Conservation (phyloP, 2,113 vertebrate genomes). For the Phocoena phocoena region DNA sequence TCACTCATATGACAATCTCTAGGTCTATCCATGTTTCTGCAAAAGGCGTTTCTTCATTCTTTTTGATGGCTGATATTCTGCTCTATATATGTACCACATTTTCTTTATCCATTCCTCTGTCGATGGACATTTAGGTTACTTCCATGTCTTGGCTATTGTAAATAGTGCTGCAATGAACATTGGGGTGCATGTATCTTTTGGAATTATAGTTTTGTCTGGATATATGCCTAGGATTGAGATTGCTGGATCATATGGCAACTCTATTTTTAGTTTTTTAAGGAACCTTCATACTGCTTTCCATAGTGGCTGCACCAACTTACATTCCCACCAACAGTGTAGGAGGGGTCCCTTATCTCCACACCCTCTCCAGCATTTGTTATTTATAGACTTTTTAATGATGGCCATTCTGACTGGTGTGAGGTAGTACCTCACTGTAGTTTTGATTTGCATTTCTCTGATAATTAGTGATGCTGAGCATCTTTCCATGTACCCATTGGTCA, state of each 20-base stretch:
- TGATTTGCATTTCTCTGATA: neutral
- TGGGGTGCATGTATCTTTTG: neutral
- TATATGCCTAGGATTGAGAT: neutral
- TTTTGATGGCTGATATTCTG: neutral
- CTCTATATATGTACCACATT: neutral
- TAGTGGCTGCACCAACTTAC: neutral
- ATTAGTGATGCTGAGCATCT: neutral
- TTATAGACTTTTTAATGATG: neutral
- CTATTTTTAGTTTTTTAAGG: neutral
- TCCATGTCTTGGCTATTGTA: neutral
- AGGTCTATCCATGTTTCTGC: neutral
- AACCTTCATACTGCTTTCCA: neutral
- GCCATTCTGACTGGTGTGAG: neutral
- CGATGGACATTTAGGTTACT: neutral
- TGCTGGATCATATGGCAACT: neutral
- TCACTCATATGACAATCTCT: neutral
- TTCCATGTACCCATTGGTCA: neutral
- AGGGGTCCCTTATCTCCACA: neutral
- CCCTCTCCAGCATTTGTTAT: neutral
- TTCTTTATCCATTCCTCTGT: neutral
- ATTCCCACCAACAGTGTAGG: neutral
- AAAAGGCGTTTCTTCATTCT: neutral
- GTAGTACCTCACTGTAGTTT: neutral
- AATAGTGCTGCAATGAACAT: neutral
- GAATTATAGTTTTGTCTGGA: neutral